Evolutionary conservation across 2,113 vertebrate genomes (phyloP), one percentile per base, ranked within the genome.

Genomic region (Podocnemis expansa): DNA sequence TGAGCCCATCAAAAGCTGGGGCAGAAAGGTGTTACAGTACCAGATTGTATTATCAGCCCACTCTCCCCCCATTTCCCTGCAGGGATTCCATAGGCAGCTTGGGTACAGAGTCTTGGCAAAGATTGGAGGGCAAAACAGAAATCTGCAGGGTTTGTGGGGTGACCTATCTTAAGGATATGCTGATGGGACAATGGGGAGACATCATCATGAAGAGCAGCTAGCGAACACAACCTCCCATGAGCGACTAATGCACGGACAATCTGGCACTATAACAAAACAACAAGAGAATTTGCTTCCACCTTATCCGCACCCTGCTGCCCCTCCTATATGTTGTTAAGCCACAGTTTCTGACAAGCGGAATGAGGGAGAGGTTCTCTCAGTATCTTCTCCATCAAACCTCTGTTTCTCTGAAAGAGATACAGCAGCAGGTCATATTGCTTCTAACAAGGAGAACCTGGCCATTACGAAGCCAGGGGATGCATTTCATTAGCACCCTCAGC

Each of bases 291-390:
- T 45, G 82, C 22, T 16, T 6, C 34, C 8, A 19, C 29, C 51
- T 78, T 79, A 56, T 12, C 52, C 12, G 3, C 31, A 85, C 38
- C 29, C 3, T 0, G 16, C 49, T 1, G 0, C 45, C 31, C 63
- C 19, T 70, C 54, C 9, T 13, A 22, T 41, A 24, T 78, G 3
- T 56, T 73, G 16, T 6, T 22, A 81, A 41, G 25, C 5, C 49
- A 5, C 10, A 55, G 29, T 5, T 82, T 6, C 13, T 4, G 4
- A 55, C 11, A 89, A 80, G 24, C 0, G 38, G 78, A 45, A 58
- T 38, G 60, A 55, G 34, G 5, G 5, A 70, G 0, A 2, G 3
- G 3, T 38, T 8, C 51, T 79, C 54, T 79, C 49, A 76, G 38
- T 86, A 56, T 4, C 1, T 75, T 21, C 52, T 85, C 54, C 87